phyloP scores from a whole-genome alignment of 2,888 invertebrate genomes.

The Saturnia pavonia region DNA sequence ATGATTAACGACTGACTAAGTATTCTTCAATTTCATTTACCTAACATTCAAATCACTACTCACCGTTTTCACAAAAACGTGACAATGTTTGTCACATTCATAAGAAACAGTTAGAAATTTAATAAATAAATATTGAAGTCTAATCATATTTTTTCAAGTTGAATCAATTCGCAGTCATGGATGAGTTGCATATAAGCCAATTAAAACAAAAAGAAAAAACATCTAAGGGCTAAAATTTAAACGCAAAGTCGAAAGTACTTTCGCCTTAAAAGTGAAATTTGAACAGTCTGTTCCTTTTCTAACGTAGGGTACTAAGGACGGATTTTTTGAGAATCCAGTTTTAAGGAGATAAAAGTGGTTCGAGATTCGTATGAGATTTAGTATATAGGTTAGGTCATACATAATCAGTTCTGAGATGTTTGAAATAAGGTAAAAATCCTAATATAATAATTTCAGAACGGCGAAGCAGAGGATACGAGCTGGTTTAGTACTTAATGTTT shows the following conservation, averaged over 20 bases:
- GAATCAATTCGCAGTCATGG: too few species aligned
- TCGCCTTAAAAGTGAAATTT: too few species aligned
- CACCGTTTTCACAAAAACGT: not conserved
- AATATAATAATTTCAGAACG: not conserved
- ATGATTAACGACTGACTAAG: conserved; percentile 3
- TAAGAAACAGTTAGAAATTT: not conserved
- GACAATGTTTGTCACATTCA: not conserved
- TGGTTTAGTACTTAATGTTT: not conserved
- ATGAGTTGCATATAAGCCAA: too few species aligned
- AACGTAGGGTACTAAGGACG: too few species aligned
- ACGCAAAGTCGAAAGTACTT: too few species aligned
- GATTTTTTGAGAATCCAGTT: too few species aligned
- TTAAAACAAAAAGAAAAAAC: too few species aligned
- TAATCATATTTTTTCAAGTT: not conserved
- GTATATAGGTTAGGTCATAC: not conserved
- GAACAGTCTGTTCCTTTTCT: too few species aligned
- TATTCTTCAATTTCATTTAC: not conserved
- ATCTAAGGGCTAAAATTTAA: too few species aligned
- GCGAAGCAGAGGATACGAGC: not conserved
- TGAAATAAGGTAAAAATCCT: not conserved
- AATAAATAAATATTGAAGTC: not conserved
- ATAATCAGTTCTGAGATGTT: not conserved
- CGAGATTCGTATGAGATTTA: too few species aligned
- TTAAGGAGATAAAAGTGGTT: too few species aligned
- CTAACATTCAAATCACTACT: not conserved